A percentile compares a stretch with the other conserved stretches of the same genome.
phyloP scores from a whole-genome alignment of 2,888 invertebrate genomes.

The Epicampocera succincta region DNA sequence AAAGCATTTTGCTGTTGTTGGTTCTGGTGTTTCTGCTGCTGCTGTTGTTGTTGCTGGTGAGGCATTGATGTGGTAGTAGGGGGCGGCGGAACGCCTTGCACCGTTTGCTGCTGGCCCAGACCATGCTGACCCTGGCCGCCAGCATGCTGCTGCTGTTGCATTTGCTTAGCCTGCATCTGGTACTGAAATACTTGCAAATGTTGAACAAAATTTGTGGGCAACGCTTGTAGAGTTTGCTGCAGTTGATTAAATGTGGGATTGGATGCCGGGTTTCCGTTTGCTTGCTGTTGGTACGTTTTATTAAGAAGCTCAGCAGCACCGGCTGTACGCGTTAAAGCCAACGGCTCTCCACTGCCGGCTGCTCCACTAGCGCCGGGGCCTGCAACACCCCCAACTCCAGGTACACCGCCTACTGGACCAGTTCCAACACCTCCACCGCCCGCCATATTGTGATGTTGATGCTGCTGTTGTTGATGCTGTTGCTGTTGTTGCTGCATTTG shows the following conservation, averaged over 20 bases:
- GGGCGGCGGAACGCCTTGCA: constrained; percentile 70
- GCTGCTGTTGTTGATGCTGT: constrained; percentile 76
- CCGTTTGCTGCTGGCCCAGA: constrained; percentile 66
- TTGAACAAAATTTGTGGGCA: constrained; percentile 76
- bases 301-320: constrained; percentile 77
- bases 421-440: constrained; percentile 64
- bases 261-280: constrained; percentile 74
- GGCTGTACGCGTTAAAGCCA: constrained; percentile 77
- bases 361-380: constrained; percentile 64
- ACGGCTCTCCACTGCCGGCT: constrained; percentile 72
- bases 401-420: constrained; percentile 59
- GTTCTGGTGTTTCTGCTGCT: constrained; percentile 73
- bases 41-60: constrained; percentile 66
- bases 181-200: constrained; percentile 76
- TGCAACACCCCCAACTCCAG: constrained; percentile 68
- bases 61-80: constrained; percentile 71
- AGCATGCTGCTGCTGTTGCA: constrained; percentile 71
- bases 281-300: constrained; percentile 76
- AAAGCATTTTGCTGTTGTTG: constrained; percentile 73
- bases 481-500: constrained; percentile 76
- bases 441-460: constrained; percentile 74
- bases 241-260: constrained; percentile 74
- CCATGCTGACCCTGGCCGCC: constrained; percentile 70
- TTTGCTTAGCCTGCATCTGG: constrained; percentile 82
- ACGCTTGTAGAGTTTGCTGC: constrained; percentile 76